phyloP scores from a whole-genome alignment of 35 echinoderm and acorn worm genomes.

The Eucidaris tribuloides region DNA sequence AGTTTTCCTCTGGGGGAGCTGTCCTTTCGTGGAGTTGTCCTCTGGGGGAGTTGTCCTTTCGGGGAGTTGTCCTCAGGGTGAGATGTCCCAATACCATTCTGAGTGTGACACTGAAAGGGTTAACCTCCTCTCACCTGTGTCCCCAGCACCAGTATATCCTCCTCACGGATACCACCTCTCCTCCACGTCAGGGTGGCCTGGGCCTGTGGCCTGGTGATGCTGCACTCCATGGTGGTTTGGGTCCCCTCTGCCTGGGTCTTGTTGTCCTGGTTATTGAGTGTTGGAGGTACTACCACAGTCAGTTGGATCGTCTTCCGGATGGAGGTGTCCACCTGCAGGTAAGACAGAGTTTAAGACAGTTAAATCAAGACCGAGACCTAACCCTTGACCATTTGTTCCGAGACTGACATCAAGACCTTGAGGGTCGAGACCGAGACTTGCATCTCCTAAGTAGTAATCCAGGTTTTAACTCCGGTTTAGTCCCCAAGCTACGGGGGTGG shows the following conservation, averaged over 20 bases:
- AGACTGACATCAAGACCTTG: too few species aligned
- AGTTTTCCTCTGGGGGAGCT: too few species aligned
- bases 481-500: too few species aligned
- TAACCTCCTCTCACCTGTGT: neutral
- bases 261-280: slow-evolving; percentile 12
- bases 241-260: neutral
- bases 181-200: neutral
- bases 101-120: neutral
- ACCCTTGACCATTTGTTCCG: too few species aligned
- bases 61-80: neutral
- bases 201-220: neutral
- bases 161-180: neutral
- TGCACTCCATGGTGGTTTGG: neutral
- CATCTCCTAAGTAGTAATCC: too few species aligned
- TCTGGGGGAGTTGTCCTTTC: neutral
- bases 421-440: too few species aligned
- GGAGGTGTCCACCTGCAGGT: too few species aligned
- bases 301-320: too few species aligned
- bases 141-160: neutral
- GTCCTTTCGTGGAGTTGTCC: too few species aligned
- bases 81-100: neutral
- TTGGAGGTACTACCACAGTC: neutral
- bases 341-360: too few species aligned
- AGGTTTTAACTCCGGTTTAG: too few species aligned
- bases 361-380: too few species aligned